Base-by-base conservation (phyloP, 2,113 vertebrate genomes). In the Thomomys bottae region DNA sequence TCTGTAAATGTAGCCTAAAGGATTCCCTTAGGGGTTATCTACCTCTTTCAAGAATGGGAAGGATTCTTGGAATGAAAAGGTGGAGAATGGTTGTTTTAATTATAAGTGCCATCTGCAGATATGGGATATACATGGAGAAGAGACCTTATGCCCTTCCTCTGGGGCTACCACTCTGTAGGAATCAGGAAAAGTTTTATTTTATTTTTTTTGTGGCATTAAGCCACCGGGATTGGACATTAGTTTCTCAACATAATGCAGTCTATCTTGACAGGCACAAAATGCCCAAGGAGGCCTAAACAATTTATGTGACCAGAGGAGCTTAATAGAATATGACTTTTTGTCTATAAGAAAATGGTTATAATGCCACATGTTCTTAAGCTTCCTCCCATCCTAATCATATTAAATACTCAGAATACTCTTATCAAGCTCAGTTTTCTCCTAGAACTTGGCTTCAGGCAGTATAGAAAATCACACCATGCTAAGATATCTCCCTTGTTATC, bases 391-490 rank as follows among this genome's bases (percentile, higher is more conserved):
- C 42, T 23, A 81, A 79, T 66, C 3, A 78, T 9, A 82, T 38
- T 57, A 24, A 38, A 59, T 76, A 34, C 88, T 92, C 68, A 75
- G 76, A 91, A 85, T 72, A 21, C 18, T 45, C 73, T 64, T 42
- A 23, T 11, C 38, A 0, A 24, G 3, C n/a, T 67, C 14, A 17
- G 59, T 45, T 95, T 91, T 88, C 66, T 71, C 28, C 30, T 36
- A 38, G 61, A 95, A 83, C 42, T 57, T 93, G 49, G 76, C 93
- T 93, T 20, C 76, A 2, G n/a, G 88, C 91, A 30, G 21, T 49
- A 36, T 59, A 26, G 86, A 92, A 88, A 90, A 18, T 61, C 86
- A 88, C 32, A 72, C 77, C 8, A 9, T 36, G 64, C 80, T 0
- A 26, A 4, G 87, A 36, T 78, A 40, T 0, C 2, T 67, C 57